Evolutionary conservation across 2,113 vertebrate genomes (phyloP).

Genomic region (Campylorhamphus procurvoides): DNA sequence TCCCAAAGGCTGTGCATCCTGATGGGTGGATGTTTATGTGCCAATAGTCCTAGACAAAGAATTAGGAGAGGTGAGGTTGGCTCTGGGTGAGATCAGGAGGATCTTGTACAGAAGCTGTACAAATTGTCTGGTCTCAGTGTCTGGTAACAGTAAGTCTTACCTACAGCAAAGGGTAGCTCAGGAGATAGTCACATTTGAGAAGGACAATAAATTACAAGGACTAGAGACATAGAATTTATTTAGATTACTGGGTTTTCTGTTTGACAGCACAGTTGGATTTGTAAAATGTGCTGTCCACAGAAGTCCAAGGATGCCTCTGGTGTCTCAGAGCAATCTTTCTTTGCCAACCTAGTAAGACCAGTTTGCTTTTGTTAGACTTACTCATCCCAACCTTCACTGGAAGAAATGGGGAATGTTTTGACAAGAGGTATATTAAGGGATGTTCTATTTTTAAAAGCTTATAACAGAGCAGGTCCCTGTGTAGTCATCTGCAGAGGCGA

Average conservation of each 20-base stretch:
- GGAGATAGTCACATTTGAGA: neutral
- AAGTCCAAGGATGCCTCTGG: neutral
- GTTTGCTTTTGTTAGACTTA: neutral
- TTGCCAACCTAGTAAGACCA: neutral
- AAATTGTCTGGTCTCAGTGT: neutral
- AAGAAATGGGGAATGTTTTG: neutral
- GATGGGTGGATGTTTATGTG: neutral
- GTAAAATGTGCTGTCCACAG: neutral
- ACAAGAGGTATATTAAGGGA: neutral
- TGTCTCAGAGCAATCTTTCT: neutral
- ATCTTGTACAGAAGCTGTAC: neutral
- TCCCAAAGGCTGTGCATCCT: neutral
- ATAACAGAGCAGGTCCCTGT: neutral
- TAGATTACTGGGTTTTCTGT: neutral
- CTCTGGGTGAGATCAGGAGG: neutral
- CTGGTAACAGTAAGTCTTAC: neutral
- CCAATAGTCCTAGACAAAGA: rapidly evolving
- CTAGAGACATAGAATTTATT: neutral
- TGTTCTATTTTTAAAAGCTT: neutral
- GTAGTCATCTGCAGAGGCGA: neutral
- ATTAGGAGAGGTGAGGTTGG: no score
- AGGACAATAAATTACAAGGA: neutral
- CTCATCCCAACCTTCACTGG: neutral
- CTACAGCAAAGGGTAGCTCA: neutral
- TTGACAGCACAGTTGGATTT: neutral